These are phyloP conservation scores for Squalus acanthias DNA, from an alignment of 2,797 vertebrate genomes.

Conservation along the genomic window DNA sequence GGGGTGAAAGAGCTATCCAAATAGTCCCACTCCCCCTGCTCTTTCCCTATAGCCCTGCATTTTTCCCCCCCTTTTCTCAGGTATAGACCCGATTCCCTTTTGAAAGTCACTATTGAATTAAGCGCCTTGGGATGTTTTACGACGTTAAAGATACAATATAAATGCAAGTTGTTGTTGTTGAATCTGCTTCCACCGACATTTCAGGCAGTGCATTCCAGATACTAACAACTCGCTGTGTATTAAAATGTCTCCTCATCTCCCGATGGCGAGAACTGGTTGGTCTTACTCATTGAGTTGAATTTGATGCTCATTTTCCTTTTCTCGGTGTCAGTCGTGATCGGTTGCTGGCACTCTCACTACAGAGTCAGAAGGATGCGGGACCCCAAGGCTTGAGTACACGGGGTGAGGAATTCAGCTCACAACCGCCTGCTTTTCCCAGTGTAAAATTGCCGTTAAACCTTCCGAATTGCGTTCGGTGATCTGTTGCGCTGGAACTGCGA, in stretches of 20 bases:
- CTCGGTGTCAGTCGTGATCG: background rate
- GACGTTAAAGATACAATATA: too few relatives aligned
- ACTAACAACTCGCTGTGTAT: too few relatives aligned
- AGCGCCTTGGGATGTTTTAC: too few relatives aligned
- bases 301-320: too few relatives aligned
- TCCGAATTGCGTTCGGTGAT: background rate
- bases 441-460: background rate
- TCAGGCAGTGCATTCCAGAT: background rate
- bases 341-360: background rate
- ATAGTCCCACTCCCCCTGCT: too few relatives aligned
- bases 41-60: too few relatives aligned
- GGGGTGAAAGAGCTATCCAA: too few relatives aligned
- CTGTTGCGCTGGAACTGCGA: background rate
- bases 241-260: background rate
- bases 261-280: background rate
- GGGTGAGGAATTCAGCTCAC: background rate
- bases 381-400: background rate
- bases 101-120: too few relatives aligned
- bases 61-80: too few relatives aligned
- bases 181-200: background rate
- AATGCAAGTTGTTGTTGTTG: too few relatives aligned
- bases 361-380: background rate
- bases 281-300: background rate
- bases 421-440: background rate
- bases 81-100: too few relatives aligned